These are phyloP conservation scores for Formica selysi DNA, from an alignment of 1,140 invertebrate species.

Conservation along the genomic window DNA sequence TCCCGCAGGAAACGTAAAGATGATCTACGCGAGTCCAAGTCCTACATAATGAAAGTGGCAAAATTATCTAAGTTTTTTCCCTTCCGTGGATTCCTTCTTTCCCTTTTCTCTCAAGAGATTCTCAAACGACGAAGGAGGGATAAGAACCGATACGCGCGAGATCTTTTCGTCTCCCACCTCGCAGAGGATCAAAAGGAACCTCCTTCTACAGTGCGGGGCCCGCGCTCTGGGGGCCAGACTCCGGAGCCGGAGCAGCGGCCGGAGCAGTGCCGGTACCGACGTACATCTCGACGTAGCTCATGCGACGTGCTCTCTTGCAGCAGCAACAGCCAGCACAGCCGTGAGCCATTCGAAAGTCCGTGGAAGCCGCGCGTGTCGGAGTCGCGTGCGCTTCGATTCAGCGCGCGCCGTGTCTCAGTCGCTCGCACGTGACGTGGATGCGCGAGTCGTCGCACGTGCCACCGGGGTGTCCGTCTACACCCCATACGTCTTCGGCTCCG, in stretches of 20 bases:
- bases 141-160: not conserved
- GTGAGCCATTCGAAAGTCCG: constrained; percentile 52
- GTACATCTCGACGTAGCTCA: constrained; percentile 2
- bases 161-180: constrained; percentile 51
- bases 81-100: not conserved
- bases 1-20: not conserved
- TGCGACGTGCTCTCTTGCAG: not conserved
- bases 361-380: constrained; percentile 33
- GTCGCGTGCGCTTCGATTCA: constrained; percentile 3
- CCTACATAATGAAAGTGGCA: not conserved
- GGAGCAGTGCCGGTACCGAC: constrained; percentile 29
- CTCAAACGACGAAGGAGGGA: not conserved
- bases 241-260: constrained; percentile 1
- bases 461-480: not conserved
- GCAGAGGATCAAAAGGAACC: constrained; percentile 1
- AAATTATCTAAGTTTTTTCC: not conserved
- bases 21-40: not conserved
- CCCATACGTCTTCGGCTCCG: not conserved
- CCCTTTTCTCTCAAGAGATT: constrained; percentile 1
- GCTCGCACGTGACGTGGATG: constrained; percentile 42
- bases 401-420: constrained; percentile 24
- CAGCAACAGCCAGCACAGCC: not conserved
- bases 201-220: not conserved
- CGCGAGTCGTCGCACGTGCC: constrained; percentile 29
- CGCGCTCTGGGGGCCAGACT: constrained; percentile 17